Base-by-base conservation (phyloP, 2,797 vertebrate species). In the Morus bassanus region DNA sequence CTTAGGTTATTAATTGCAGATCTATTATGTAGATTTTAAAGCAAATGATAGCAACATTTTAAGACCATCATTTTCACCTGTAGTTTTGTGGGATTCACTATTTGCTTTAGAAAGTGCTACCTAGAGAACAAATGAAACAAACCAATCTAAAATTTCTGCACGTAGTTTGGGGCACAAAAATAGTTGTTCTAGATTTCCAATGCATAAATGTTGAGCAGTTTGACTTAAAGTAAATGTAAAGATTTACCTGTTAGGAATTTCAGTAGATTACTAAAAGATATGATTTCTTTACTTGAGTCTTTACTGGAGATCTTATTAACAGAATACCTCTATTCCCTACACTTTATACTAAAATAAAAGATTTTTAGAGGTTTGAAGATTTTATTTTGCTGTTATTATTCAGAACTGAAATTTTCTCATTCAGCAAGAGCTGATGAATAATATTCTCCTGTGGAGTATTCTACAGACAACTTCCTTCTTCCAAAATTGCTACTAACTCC, bases 401-500 rank as follows among this genome's bases (percentile, higher is more conserved):
- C 63, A 86, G 63, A 93, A 63, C 54, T 65, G 63, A 65, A 78
- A 72, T 91, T 73, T 91, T 90, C 73, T 86, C 46, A 15, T 96
- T 95, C 50, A 48, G 69, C 65, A 65, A 73, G 53, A 88, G 27
- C 59, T 96, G 90, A 93, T 95, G 89, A 96, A 89, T 94, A 78
- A 72, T 54, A 7, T 95, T 89, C 64, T 95, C 89, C 93, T 91
- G 91, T 33, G 37, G 94, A 4, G 89, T 93, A 64, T 92, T 92
- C 87, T 30, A 33, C 43, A 93, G 86, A 76, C 46, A 67, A 51
- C 82, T 86, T 90, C 65, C 88, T 90, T 81, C 46, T 82, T 60
- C 89, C 88, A 73, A 88, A 96, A 96, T 96, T 93, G 88, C 76
- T 94, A 39, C 73, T 86, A 39, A 89, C 89, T 91, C 95, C 94